These are phyloP conservation scores for Corvus moneduloides DNA, from an alignment of 2,113 vertebrate genomes.

Conservation along the genomic window DNA sequence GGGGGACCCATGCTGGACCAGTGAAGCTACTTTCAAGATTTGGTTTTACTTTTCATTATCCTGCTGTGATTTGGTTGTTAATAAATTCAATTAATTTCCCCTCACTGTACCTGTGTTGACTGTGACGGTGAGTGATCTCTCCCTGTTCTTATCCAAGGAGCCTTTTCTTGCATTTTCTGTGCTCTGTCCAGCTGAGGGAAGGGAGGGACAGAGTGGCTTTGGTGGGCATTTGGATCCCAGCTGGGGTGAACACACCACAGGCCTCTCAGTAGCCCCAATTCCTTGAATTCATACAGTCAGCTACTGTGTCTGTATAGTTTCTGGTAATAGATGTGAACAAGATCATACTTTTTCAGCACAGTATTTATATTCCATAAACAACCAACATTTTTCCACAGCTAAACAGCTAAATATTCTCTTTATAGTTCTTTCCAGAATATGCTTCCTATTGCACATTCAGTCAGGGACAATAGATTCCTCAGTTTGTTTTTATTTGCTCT, in stretches of 20 bases:
- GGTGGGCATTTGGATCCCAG: not conserved
- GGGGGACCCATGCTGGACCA: not conserved
- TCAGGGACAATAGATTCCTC: not conserved
- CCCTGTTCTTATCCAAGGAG: not conserved
- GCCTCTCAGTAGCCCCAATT: not conserved
- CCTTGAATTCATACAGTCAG: not conserved
- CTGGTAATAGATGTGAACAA: not conserved
- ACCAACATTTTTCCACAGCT: not conserved
- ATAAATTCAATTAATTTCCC: not conserved
- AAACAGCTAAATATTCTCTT: not conserved
- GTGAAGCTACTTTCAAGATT: not conserved
- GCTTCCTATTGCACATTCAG: not conserved
- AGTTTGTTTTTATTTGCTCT: not conserved
- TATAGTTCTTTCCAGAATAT: not conserved
- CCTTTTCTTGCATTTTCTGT: not conserved
- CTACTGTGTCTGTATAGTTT: not conserved
- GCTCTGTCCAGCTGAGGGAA: not conserved
- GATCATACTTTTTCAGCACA: not conserved
- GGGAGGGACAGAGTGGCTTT: not conserved
- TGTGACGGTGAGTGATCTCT: not conserved
- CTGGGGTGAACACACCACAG: not conserved
- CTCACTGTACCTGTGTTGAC: not conserved
- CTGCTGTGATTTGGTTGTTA: not conserved
- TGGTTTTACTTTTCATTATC: not conserved
- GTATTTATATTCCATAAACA: not conserved